These are phyloP conservation scores for Picus viridis DNA, from an alignment of 2,797 vertebrate species.

Conservation along the genomic window DNA sequence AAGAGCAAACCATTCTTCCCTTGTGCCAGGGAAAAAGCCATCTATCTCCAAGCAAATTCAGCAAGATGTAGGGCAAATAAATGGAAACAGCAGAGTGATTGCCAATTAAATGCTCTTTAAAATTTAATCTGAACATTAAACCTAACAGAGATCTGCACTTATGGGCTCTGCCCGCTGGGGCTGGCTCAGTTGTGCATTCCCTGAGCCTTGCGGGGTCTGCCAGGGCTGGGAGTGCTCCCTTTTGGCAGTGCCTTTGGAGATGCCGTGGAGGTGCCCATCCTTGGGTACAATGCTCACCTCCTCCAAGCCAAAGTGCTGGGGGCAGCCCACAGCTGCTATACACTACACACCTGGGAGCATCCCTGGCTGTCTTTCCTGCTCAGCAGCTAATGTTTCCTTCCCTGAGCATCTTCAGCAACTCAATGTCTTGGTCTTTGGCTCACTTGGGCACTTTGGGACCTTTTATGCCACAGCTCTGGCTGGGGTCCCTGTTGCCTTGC, in stretches of 20 bases:
- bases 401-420: not conserved
- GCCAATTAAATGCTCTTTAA: conserved; percentile 65
- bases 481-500: not conserved
- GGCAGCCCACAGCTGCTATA: not conserved
- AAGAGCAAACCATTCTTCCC: not conserved
- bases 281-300: no score
- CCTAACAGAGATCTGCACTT: not conserved
- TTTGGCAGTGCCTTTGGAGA: not conserved
- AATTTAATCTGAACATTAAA: conserved; percentile 38
- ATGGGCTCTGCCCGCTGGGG: not conserved
- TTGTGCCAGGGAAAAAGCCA: accelerated
- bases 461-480: not conserved
- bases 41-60: not conserved
- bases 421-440: not conserved
- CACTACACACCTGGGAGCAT: not conserved
- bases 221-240: accelerated
- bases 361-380: not conserved
- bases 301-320: accelerated
- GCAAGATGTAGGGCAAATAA: not conserved
- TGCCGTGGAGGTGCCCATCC: not conserved
- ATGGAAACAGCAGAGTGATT: conserved; percentile 3
- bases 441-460: not conserved
- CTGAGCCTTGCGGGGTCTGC: not conserved
- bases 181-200: not conserved
- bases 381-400: not conserved